Conservation (phyloP, 2,888 invertebrate species). For the Ophioninae sp. region DNA sequence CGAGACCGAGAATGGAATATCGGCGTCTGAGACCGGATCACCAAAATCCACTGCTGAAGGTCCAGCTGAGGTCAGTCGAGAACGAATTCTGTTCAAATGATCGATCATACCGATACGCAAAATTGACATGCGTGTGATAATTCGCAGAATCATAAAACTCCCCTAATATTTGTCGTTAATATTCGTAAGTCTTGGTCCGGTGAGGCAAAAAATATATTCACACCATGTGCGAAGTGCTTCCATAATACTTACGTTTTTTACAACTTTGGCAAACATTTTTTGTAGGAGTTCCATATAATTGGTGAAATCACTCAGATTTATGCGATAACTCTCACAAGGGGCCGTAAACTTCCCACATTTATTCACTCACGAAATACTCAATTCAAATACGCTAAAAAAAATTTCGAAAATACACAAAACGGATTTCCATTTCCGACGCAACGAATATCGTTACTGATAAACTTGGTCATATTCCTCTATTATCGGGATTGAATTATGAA, state of each 20-base stretch:
- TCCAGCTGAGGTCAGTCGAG: constrained; percentile 69
- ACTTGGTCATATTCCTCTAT: too few relatives aligned
- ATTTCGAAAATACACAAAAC: too few relatives aligned
- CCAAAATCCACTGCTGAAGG: constrained; percentile 73
- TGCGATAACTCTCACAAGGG: not conserved
- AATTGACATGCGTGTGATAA: not conserved
- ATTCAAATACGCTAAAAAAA: not conserved
- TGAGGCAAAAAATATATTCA: not conserved
- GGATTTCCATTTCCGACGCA: too few relatives aligned
- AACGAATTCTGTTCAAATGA: not conserved
- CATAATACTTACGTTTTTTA: not conserved
- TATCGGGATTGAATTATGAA: too few relatives aligned
- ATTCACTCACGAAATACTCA: not conserved
- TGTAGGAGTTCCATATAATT: not conserved
- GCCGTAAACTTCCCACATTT: not conserved
- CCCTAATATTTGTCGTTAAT: not conserved
- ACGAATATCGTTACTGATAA: too few relatives aligned
- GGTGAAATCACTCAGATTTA: not conserved
- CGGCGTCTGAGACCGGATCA: constrained; percentile 74
- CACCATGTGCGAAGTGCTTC: not conserved
- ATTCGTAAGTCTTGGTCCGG: not conserved
- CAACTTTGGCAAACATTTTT: not conserved
- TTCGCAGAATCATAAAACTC: not conserved
- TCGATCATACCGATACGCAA: not conserved
- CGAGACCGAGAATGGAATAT: constrained; percentile 79